These are phyloP conservation scores for Cossypha caffra DNA, from an alignment of 2,797 vertebrate genomes.

Conservation along the genomic window DNA sequence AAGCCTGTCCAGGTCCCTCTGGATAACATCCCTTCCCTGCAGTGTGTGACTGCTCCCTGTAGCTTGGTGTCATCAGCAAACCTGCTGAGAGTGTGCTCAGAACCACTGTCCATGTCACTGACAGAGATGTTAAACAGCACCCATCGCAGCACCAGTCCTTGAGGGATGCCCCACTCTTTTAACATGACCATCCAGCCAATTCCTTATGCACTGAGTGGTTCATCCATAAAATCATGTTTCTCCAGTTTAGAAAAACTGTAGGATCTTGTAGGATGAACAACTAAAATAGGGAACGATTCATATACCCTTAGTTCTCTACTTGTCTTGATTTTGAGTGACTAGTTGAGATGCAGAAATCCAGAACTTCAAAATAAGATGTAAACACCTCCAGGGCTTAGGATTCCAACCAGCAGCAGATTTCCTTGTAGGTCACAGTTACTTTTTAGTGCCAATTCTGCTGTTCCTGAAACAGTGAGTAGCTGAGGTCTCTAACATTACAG, in stretches of 20 bases:
- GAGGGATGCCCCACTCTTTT: background rate
- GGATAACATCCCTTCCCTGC: background rate
- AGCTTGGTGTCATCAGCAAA: background rate
- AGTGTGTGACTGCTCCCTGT: background rate
- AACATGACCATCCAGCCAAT: background rate
- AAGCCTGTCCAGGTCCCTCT: background rate
- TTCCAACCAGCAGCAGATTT: background rate
- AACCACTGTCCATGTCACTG: rapidly evolving
- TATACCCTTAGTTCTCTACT: background rate
- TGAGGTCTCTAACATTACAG: background rate
- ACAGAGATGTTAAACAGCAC: background rate
- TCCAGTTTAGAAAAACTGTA: background rate
- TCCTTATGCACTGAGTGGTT: background rate
- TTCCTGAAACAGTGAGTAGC: background rate
- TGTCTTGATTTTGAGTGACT: background rate
- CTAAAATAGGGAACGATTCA: background rate
- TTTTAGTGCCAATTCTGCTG: background rate
- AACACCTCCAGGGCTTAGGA: background rate
- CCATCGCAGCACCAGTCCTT: rapidly evolving
- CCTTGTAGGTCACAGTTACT: background rate
- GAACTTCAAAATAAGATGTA: background rate
- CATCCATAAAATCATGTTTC: background rate
- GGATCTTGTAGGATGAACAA: background rate
- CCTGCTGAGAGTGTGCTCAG: rapidly evolving
- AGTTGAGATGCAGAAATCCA: background rate